Evolutionary conservation across 2,888 invertebrate genomes (phyloP).

Genomic region (Ecliptopera silaceata): DNA sequence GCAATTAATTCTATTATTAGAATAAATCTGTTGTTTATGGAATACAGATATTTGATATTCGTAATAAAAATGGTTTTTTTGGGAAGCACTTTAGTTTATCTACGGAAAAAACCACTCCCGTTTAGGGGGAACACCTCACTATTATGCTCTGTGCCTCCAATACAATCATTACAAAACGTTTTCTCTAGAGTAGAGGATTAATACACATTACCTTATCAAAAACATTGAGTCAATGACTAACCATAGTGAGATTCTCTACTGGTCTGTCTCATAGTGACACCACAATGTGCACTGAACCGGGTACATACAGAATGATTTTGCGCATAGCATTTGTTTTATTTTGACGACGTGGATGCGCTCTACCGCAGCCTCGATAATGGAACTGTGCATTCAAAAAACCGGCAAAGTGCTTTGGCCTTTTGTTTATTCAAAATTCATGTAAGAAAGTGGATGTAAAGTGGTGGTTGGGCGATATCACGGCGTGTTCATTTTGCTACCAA

Average conservation of each 20-base stretch:
- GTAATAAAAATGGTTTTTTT: no score
- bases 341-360: constrained; percentile 53
- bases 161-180: constrained; percentile 12
- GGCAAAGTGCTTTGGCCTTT: constrained; percentile 36
- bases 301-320: constrained; percentile 55
- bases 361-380: constrained; percentile 58
- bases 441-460: constrained; percentile 25
- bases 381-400: constrained; percentile 46
- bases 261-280: constrained; percentile 22
- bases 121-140: neutral
- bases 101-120: neutral
- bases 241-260: constrained; percentile 23
- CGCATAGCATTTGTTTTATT: constrained; percentile 64
- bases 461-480: constrained; percentile 4
- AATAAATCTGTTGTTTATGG: no score
- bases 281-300: constrained; percentile 51
- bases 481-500: constrained; percentile 3
- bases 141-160: neutral
- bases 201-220: constrained; percentile 10
- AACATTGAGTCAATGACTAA: constrained; percentile 14
- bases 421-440: constrained; percentile 31
- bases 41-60: no score
- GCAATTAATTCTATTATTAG: no score
- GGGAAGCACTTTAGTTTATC: neutral
- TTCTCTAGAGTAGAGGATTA: constrained; percentile 14